phyloP scores from a whole-genome alignment of 2,797 vertebrate genomes.

The Numenius phaeopus region DNA sequence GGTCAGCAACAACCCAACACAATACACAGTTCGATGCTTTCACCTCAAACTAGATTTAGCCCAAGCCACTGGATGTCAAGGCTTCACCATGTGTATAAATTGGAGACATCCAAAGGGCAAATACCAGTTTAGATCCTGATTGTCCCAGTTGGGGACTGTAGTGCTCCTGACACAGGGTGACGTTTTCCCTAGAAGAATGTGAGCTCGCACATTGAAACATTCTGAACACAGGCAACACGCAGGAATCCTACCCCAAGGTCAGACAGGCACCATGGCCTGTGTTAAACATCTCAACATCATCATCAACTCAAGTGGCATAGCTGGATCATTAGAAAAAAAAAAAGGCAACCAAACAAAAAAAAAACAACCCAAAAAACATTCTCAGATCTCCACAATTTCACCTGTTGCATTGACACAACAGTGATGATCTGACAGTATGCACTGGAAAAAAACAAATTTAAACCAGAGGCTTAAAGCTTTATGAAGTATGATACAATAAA shows the following conservation, averaged over 20 bases:
- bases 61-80: not conserved
- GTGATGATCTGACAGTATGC: fast-evolving
- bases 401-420: not conserved
- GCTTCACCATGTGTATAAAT: not conserved
- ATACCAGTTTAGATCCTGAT: not conserved
- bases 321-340: not conserved
- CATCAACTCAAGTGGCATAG: not conserved
- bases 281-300: not conserved
- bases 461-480: not conserved
- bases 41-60: not conserved
- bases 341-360: not conserved
- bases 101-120: not conserved
- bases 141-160: not conserved
- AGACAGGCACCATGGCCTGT: fast-evolving
- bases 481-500: not conserved
- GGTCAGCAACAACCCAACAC: not conserved
- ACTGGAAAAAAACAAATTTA: not conserved
- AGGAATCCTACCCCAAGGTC: not conserved
- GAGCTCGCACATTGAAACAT: not conserved
- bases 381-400: not conserved
- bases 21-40: not conserved
- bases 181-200: not conserved
- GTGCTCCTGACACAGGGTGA: not conserved
- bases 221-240: fast-evolving
- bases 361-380: not conserved